A percentile compares a stretch with the other conserved stretches of the same genome.
Conservation (phyloP, 2,888 invertebrate genomes). For the Macrosoma leucophasiata region DNA sequence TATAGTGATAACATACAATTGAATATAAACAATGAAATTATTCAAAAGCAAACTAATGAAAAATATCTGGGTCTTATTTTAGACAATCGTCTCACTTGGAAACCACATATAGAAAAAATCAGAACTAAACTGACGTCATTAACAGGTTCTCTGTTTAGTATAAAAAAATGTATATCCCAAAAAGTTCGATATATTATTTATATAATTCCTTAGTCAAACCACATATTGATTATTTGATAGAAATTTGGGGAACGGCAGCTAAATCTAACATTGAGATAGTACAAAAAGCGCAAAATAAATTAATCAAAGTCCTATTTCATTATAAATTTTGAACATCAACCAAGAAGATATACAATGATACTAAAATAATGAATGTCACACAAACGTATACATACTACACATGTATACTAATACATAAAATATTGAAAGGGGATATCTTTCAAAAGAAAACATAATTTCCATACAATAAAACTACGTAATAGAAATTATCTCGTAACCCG, state of each 20-base stretch:
- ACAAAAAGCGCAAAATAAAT: conserved; percentile 10
- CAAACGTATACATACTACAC: conserved; percentile 14
- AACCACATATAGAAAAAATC: conserved; percentile 19
- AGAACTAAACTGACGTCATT: conserved; percentile 19
- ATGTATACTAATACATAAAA: conserved; percentile 12
- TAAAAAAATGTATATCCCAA: conserved; percentile 12
- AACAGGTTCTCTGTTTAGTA: conserved; percentile 13
- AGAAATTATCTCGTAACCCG: not conserved
- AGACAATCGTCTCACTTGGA: conserved; percentile 19
- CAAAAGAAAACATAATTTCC: conserved; percentile 1
- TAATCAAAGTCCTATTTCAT: conserved; percentile 9
- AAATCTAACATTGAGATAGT: conserved; percentile 3
- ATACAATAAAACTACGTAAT: conserved; percentile 5
- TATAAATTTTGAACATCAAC: conserved; percentile 6
- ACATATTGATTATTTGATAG: conserved; percentile 19
- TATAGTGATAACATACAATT: not conserved
- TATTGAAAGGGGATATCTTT: conserved; percentile 12
- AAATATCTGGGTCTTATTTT: conserved; percentile 24
- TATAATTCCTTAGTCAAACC: conserved; percentile 21
- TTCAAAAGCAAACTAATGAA: conserved; percentile 10
- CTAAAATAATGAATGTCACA: conserved; percentile 8
- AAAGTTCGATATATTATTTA: conserved; percentile 8
- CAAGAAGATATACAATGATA: conserved; percentile 6
- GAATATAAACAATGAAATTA: conserved; percentile 3
- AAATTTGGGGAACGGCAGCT: conserved; percentile 7